Percentiles rank a stretch among this genome's conserved stretches.
Conservation (phyloP, 2,113 vertebrate genomes). For the Corapipo altera region DNA sequence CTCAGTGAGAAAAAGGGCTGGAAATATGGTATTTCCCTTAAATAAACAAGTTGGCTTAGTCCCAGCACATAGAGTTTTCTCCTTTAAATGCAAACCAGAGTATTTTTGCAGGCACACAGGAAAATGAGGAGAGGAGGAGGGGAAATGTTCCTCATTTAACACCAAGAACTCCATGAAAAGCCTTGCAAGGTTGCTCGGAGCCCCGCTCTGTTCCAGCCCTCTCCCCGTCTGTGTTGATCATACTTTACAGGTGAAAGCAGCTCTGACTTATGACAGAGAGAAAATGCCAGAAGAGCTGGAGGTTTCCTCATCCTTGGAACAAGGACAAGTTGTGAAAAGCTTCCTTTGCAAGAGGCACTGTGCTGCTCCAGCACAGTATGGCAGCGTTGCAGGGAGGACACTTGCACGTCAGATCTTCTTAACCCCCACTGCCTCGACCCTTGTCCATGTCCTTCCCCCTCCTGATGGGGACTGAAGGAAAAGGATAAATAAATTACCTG, state of each 20-base stretch:
- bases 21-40: conserved; percentile 41
- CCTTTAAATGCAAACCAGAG: conserved; percentile 55
- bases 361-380: conserved; percentile 38
- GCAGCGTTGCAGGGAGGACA: conserved; percentile 25
- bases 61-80: conserved; percentile 36
- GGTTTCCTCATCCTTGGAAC: conserved; percentile 57
- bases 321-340: conserved; percentile 59
- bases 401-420: background rate
- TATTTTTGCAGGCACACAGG: conserved; percentile 38
- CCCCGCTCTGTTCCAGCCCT: background rate
- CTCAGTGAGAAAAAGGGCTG: background rate
- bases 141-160: conserved; percentile 39
- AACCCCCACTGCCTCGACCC: background rate
- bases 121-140: conserved; percentile 59
- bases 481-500: background rate
- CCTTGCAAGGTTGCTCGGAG: background rate
- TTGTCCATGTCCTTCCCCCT: background rate
- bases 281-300: conserved; percentile 56
- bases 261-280: conserved; percentile 21
- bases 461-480: background rate
- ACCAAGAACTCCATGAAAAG: conserved; percentile 53
- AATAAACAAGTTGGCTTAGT: conserved; percentile 49
- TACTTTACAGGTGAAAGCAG: conserved; percentile 52
- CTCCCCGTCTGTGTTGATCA: background rate
- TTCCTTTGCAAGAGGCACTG: conserved; percentile 34